phyloP scores from a whole-genome alignment of 2,113 vertebrate species.

The Cyanoderma ruficeps region DNA sequence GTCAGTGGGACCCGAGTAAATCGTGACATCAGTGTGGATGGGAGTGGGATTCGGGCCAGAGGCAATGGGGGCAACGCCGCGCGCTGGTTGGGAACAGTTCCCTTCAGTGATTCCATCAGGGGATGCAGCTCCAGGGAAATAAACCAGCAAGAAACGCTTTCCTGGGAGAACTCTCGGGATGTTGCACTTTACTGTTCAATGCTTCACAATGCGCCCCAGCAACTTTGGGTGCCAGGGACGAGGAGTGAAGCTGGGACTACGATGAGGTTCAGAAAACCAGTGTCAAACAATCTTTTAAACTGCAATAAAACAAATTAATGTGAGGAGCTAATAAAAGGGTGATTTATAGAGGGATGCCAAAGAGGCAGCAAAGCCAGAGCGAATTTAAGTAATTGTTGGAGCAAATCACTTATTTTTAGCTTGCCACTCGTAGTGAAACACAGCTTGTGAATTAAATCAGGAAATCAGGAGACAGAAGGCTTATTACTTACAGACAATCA shows the following conservation, averaged over 20 bases:
- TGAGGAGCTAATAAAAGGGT: background rate
- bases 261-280: background rate
- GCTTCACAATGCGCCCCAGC: background rate
- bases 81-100: background rate
- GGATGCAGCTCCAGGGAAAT: background rate
- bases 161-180: background rate
- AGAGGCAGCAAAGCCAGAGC: background rate
- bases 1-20: background rate
- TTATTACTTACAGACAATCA: background rate
- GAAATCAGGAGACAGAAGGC: background rate
- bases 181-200: background rate
- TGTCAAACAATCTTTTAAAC: background rate
- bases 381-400: constrained; percentile 19
- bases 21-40: background rate
- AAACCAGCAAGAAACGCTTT: background rate
- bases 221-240: background rate
- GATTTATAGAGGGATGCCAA: background rate
- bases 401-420: background rate
- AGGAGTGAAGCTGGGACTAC: background rate
- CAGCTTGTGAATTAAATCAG: constrained; percentile 10
- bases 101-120: background rate
- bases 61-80: rapidly evolving
- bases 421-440: background rate
- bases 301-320: background rate
- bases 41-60: background rate